Base-by-base conservation (phyloP, 2,888 invertebrate species). In the Eustalomyia histrio region DNA sequence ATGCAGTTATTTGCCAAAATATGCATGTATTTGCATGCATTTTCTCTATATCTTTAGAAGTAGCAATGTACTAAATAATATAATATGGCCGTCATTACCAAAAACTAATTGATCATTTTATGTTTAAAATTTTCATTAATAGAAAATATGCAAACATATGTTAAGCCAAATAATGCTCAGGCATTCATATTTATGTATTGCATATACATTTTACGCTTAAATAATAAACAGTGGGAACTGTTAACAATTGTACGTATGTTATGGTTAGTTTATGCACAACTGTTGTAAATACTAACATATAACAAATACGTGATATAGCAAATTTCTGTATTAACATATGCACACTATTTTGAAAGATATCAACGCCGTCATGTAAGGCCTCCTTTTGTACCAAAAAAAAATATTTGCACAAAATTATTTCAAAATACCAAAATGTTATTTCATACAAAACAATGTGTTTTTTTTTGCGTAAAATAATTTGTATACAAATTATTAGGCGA, bases 71-170 rank as follows among this genome's bases (percentile, higher is more conserved):
- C 29, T 39, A 39, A 39, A 39, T 14, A 39, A 39, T 39, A 39
- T 33, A 60, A 78, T 65, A 43, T 60, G 18, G 18, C 16, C 58
- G 17, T 53, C 58, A 43, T 43, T 52, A 65, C 29, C 64, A 53
- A 43, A 65, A 72, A 60, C 64, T 65, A 71, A 78, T 78, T 72
- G 71, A 71, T 78, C 76, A 71, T 65, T 29, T 64, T 71, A 39
- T 64, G 18, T 29, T 57, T 57, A 57, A 14, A 57, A 29, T 24
- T n/a, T n/a, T n/a, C 29, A 18, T 57, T 57, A 35, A 39, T 60
- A 39, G 35, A 21, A 57, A 29, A n/a, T 57, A 24, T 57, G 24
- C 21, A 1, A 12, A 2, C 60, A 60, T n/a, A 16, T 60, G 60
- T 60, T 33, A 4, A 33, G 4, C 35, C 5, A 39, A 17, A 57